phyloP scores from a whole-genome alignment of 1,140 invertebrate genomes.

The Ctenoplectra terminalis region DNA sequence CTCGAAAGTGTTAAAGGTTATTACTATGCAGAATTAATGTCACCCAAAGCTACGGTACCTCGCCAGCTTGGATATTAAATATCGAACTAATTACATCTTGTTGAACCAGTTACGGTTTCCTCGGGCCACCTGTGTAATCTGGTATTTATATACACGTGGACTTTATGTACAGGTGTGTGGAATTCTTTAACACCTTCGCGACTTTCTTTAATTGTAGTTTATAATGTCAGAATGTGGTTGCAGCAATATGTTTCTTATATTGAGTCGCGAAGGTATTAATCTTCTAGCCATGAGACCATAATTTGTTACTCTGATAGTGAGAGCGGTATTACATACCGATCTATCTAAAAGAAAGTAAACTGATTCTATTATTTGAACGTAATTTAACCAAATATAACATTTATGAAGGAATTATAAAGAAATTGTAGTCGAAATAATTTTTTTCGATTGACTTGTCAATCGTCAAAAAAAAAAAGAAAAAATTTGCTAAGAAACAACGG shows the following conservation, averaged over 20 bases:
- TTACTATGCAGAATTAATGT: constrained; percentile 44
- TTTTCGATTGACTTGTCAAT: too few relatives aligned
- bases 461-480: too few relatives aligned
- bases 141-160: constrained; percentile 35
- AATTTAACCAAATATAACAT: too few relatives aligned
- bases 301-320: too few relatives aligned
- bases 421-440: too few relatives aligned
- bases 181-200: constrained; percentile 3
- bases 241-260: too few relatives aligned
- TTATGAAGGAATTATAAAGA: too few relatives aligned
- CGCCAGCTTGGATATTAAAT: constrained; percentile 22
- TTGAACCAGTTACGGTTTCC: neutral
- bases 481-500: too few relatives aligned
- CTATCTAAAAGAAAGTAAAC: too few relatives aligned
- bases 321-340: too few relatives aligned
- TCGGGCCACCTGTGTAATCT: neutral
- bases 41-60: constrained; percentile 46
- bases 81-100: constrained; percentile 30
- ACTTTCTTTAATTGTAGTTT: neutral
- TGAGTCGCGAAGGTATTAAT: neutral
- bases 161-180: constrained; percentile 3
- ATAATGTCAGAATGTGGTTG: neutral
- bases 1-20: constrained; percentile 19
- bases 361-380: too few relatives aligned
- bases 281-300: too few relatives aligned